Evolutionary conservation across 1,140 invertebrate genomes (phyloP).

Genomic region (Drosophila eugracilis): DNA sequence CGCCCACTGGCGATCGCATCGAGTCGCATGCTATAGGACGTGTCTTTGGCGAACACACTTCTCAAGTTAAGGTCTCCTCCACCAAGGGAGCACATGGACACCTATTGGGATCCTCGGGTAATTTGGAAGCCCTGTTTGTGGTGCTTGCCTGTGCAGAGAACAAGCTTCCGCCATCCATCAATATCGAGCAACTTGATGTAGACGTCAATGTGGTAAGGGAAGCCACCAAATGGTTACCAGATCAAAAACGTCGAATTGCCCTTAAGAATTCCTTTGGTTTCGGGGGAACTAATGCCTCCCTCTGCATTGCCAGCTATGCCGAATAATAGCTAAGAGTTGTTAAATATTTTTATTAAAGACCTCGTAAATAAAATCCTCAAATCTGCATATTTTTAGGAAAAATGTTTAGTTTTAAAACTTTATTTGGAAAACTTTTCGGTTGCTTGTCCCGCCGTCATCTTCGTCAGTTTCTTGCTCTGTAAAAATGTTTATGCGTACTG

Average conservation of each 20-base stretch:
- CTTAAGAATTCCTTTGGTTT: constrained; percentile 99
- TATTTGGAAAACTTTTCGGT: constrained; percentile 84
- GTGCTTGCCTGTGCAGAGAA: constrained; percentile 91
- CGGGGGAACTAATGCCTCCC: constrained; percentile 97
- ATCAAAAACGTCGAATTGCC: constrained; percentile 88
- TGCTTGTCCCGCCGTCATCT: constrained; percentile 44
- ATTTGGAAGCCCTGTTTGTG: constrained; percentile 95
- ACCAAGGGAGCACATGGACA: constrained; percentile 98
- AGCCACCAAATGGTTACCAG: constrained; percentile 50
- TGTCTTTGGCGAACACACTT: constrained; percentile 87
- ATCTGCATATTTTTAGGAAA: constrained; percentile 71
- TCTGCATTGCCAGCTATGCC: constrained; percentile 88
- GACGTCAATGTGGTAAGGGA: constrained; percentile 80
- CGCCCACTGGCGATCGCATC: constrained; percentile 96
- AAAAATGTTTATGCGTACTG: constrained; percentile 72
- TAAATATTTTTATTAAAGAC: constrained; percentile 31
- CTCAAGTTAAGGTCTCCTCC: constrained; percentile 91
- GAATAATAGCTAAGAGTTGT: constrained; percentile 6
- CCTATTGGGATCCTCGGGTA: constrained; percentile 97
- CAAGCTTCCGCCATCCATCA: constrained; percentile 95
- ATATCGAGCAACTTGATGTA: constrained; percentile 91
- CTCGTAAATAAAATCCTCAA: constrained; percentile 56
- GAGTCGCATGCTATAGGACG: constrained; percentile 94
- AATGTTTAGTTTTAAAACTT: constrained; percentile 83
- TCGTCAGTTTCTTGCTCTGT: constrained; percentile 55